phyloP scores from a whole-genome alignment of 2,888 invertebrate species.

The Phortica magna region DNA sequence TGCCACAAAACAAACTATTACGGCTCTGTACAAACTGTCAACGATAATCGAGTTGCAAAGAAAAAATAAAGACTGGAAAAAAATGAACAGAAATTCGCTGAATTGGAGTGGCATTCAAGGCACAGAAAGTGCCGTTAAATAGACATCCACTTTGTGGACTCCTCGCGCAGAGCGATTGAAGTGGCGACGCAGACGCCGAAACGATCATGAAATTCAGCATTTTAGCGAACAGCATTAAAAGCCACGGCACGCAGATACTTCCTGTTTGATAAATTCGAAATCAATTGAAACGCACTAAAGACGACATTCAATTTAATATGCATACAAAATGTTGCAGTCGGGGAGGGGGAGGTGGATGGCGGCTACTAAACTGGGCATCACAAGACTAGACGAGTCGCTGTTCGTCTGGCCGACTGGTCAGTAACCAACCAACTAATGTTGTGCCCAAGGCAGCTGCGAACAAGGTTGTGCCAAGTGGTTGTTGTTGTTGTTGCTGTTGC shows the following conservation, averaged over 20 bases:
- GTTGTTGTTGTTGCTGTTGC: too few relatives aligned
- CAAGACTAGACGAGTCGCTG: background rate
- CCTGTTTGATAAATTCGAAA: constrained; percentile 34
- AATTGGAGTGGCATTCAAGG: background rate
- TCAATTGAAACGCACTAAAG: constrained; percentile 35
- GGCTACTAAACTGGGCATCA: background rate
- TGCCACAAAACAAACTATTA: too few relatives aligned
- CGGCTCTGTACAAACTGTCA: background rate
- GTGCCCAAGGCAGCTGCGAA: too few relatives aligned
- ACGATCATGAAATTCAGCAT: background rate
- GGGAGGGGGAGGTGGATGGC: background rate
- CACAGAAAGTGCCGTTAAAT: constrained; percentile 29
- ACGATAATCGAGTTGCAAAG: background rate
- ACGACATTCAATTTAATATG: constrained; percentile 35
- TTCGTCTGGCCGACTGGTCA: background rate
- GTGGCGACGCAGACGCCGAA: background rate
- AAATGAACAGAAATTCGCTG: background rate
- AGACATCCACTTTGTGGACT: background rate
- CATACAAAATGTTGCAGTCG: background rate
- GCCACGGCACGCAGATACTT: constrained; percentile 14
- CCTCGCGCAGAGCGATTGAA: background rate
- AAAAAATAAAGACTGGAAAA: background rate
- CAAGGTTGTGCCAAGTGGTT: too few relatives aligned
- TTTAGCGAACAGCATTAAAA: background rate
- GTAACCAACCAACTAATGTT: too few relatives aligned